Percentiles rank a stretch among this genome's conserved stretches.
Evolutionary conservation across 2,888 invertebrate species (phyloP).

Genomic region (Agrenia bidenticulata): DNA sequence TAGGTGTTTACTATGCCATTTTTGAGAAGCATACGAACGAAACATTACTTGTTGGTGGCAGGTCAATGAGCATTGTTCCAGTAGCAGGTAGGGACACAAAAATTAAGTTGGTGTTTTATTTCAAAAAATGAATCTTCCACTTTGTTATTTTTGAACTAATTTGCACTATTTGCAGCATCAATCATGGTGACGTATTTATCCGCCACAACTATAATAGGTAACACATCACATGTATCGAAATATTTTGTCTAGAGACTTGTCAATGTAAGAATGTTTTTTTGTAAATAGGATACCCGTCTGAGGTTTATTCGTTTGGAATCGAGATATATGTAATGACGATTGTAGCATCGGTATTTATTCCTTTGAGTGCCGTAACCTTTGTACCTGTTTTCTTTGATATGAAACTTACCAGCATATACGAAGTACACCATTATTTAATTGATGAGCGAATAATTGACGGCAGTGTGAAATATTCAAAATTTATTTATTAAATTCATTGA

Average conservation of each 20-base stretch:
- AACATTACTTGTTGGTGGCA: slow-evolving; percentile 29
- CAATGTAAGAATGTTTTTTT: no score
- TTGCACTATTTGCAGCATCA: slow-evolving; percentile 19
- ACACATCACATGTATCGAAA: not conserved
- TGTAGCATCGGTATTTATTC: slow-evolving; percentile 34
- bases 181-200: slow-evolving; percentile 31
- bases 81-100: slow-evolving; percentile 24
- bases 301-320: slow-evolving; percentile 42
- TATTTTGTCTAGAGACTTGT: no score
- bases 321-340: slow-evolving; percentile 43
- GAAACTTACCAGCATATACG: slow-evolving; percentile 43
- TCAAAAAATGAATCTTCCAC: no score
- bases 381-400: slow-evolving; percentile 44
- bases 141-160: no score
- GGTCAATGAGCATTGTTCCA: slow-evolving; percentile 16
- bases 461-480: no score
- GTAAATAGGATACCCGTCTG: slow-evolving; percentile 40
- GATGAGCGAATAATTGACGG: not conserved
- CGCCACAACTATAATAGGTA: slow-evolving; percentile 29
- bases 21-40: slow-evolving; percentile 15
- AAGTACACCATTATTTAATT: slow-evolving; percentile 31
- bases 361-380: slow-evolving; percentile 40
- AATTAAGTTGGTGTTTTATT: no score
- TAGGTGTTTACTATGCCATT: slow-evolving; percentile 32
- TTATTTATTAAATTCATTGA: no score